Percentiles rank a stretch among this genome's conserved stretches.
These are phyloP conservation scores for Neodontobutis hainanensis DNA, from an alignment of 2,113 vertebrate species.

Conservation along the genomic window DNA sequence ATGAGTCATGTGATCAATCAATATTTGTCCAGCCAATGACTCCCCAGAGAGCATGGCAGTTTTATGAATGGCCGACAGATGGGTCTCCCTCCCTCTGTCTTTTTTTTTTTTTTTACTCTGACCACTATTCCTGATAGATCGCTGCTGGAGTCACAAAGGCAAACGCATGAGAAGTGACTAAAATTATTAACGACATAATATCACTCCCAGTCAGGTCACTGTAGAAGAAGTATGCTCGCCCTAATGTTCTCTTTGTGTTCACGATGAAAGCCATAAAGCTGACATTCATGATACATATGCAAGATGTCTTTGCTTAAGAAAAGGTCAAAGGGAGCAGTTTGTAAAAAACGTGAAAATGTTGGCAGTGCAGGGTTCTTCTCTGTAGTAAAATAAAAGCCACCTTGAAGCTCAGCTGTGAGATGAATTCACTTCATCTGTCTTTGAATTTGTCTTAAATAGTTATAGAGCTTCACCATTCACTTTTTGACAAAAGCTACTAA, in stretches of 20 bases:
- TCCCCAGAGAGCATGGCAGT: conserved; percentile 48
- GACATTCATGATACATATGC: conserved; percentile 53
- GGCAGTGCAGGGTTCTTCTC: conserved; percentile 23
- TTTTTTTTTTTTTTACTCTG: conserved; percentile 25
- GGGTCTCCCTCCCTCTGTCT: conserved; percentile 36
- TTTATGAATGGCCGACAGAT: conserved; percentile 64
- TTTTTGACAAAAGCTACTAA: too few species aligned
- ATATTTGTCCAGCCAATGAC: conserved; percentile 55
- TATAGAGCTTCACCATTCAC: neutral
- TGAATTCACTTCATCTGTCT: conserved; percentile 1
- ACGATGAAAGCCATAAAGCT: conserved; percentile 50
- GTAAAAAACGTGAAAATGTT: conserved; percentile 52
- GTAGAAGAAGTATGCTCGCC: conserved; percentile 45
- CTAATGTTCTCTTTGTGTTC: conserved; percentile 61
- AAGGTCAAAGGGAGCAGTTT: conserved; percentile 52
- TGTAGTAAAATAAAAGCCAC: conserved; percentile 29
- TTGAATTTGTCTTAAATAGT: neutral
- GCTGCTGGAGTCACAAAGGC: conserved; percentile 44
- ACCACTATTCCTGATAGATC: conserved; percentile 50
- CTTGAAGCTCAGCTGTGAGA: conserved; percentile 32
- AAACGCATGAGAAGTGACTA: conserved; percentile 42
- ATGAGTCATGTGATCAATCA: conserved; percentile 52
- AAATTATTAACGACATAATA: conserved; percentile 55
- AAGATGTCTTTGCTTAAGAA: conserved; percentile 47
- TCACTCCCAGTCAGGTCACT: conserved; percentile 36